A percentile compares a stretch with the other conserved stretches of the same genome.
These are phyloP conservation scores for Scortum barcoo DNA, from an alignment of 2,113 vertebrate genomes.

Conservation along the genomic window DNA sequence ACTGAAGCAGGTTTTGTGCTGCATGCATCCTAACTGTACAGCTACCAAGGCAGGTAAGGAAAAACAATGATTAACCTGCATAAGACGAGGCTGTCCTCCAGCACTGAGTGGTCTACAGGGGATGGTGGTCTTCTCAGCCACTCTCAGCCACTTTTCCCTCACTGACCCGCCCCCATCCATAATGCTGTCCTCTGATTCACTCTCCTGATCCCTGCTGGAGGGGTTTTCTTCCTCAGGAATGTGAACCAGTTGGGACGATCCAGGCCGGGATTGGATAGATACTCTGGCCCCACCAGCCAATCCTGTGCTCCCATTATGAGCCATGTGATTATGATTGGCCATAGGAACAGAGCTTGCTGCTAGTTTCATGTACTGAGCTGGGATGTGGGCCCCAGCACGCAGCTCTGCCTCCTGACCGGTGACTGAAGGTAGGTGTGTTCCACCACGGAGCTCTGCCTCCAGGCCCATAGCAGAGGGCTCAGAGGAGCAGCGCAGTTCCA, in stretches of 20 bases:
- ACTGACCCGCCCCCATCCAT: constrained; percentile 87
- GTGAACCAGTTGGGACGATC: constrained; percentile 97
- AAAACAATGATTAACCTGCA: constrained; percentile 84
- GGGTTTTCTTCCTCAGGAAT: constrained; percentile 92
- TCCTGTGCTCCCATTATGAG: constrained; percentile 78
- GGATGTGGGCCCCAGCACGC: constrained; percentile 76
- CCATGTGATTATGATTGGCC: constrained; percentile 84
- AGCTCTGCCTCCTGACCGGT: constrained; percentile 71
- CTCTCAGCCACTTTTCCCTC: constrained; percentile 96
- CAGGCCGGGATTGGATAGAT: constrained; percentile 92
- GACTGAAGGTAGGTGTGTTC: constrained; percentile 53
- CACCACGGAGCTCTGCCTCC: constrained; percentile 89
- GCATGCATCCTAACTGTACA: neutral
- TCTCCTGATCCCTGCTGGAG: constrained; percentile 86
- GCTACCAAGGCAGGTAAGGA: neutral
- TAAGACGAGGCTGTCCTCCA: constrained; percentile 93
- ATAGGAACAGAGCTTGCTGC: constrained; percentile 87
- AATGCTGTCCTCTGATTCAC: constrained; percentile 80
- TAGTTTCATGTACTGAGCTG: constrained; percentile 91
- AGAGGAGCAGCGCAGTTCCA: constrained; percentile 93
- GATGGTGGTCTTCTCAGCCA: constrained; percentile 90
- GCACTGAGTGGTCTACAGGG: constrained; percentile 86
- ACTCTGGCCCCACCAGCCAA: constrained; percentile 89
- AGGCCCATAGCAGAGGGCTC: constrained; percentile 90
- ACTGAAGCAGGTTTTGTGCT: neutral